Base-by-base conservation (phyloP, 1,140 invertebrate species). In the Calephelis nemesis region DNA sequence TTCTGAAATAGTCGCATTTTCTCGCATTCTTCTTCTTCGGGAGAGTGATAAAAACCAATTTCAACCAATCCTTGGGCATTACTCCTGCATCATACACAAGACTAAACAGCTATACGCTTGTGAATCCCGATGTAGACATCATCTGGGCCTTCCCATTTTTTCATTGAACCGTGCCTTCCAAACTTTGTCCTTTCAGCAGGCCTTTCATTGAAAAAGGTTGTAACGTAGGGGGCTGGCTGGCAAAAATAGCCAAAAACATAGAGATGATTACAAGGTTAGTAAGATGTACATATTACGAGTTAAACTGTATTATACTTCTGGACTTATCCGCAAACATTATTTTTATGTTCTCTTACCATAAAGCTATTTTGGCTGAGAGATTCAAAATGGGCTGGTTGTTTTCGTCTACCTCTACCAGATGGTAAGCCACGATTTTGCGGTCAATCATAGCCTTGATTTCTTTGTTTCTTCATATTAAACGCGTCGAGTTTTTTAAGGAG, bases 391-490 rank as follows among this genome's bases (percentile, higher is more conserved):
- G 62, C 2, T 58, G 4, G 47, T 64, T 64, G 50, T 58, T 54
- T 40, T 13, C 62, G 13, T 63, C 62, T 19, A 49, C 63, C 45
- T 64, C 12, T 19, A 19, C 15, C 15, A 19, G 15, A 63, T 70
- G 58, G 58, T 70, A n/a, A 42, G 13, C 30, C 47, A 11, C 9
- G 7, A 6, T 30, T 58, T 54, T 67, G 52, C 15, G 7, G 15
- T 49, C 69, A 6, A 63, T n/a, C 40, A 70, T 52, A 40, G 69
- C 15, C 12, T 60, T 72, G 30, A 71, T 73, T 62, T 70, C 65
- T 47, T 69, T 71, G 65, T 72, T 70, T 19, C 0, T 19, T 19
- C 12, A 72, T 15, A 67, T 71, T 76, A 62, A 70, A 81, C 68
- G 65, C 68, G 65, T 74, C 73, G 62, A 74, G 65, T 68, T 73